Evolutionary conservation across 2,797 vertebrate genomes (phyloP).

Genomic region (Catostomus latipinnis): DNA sequence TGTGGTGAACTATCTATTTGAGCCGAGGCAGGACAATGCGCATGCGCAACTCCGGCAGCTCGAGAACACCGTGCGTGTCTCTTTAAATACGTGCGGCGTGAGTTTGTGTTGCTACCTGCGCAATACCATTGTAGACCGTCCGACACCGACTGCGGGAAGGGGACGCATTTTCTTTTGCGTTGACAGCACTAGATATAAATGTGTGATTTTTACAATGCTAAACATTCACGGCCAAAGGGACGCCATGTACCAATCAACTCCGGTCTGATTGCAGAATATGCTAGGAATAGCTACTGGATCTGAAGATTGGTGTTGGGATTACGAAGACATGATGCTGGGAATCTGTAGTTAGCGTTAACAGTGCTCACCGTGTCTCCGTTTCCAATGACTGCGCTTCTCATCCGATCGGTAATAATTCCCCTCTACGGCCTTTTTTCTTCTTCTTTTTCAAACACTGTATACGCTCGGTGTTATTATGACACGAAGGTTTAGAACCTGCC

Average conservation of each 20-base stretch:
- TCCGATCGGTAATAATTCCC: conserved; percentile 27
- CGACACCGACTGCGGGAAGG: conserved; percentile 31
- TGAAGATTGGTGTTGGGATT: conserved; percentile 31
- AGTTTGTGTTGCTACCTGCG: conserved; percentile 51
- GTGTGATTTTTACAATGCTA: neutral
- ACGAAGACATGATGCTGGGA: conserved; percentile 44
- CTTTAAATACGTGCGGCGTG: conserved; percentile 56
- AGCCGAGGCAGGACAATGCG: neutral
- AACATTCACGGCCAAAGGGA: neutral
- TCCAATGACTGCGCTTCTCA: conserved; percentile 22
- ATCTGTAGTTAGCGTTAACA: conserved; percentile 40
- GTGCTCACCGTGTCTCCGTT: neutral
- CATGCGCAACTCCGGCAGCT: conserved; percentile 10
- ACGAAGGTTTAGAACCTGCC: neutral
- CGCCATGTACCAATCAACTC: conserved; percentile 18
- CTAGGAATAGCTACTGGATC: neutral
- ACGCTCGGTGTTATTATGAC: neutral
- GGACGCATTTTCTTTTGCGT: conserved; percentile 37
- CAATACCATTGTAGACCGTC: conserved; percentile 48
- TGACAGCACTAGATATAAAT: conserved; percentile 23
- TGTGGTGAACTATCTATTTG: neutral
- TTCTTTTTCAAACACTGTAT: neutral
- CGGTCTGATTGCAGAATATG: conserved; percentile 28
- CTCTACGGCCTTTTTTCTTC: neutral
- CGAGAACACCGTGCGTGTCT: conserved; percentile 23